These are phyloP conservation scores for Rhaphigaster nebulosa DNA, from an alignment of 2,888 invertebrate genomes.

Conservation along the genomic window DNA sequence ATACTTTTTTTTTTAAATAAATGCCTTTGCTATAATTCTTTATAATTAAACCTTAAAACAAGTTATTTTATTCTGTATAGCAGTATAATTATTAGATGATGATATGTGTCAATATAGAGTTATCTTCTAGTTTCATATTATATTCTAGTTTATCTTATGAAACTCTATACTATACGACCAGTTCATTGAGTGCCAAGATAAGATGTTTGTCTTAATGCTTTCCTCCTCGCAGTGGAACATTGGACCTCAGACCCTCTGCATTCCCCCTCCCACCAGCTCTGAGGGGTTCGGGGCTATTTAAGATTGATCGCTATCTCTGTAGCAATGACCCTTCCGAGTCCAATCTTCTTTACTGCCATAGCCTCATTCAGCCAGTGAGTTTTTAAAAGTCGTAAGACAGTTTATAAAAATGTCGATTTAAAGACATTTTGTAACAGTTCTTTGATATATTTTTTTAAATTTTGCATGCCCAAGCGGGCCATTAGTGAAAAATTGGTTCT, in stretches of 20 bases:
- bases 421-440: background rate
- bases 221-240: background rate
- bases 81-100: no score
- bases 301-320: constrained; percentile 5
- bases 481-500: no score
- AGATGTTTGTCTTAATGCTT: background rate
- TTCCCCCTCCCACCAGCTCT: background rate
- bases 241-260: background rate
- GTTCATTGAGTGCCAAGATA: background rate
- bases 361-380: background rate
- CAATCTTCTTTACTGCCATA: constrained; percentile 2
- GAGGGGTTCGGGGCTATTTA: background rate
- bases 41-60: no score
- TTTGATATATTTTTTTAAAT: no score
- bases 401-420: background rate
- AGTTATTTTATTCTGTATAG: no score
- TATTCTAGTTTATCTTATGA: no score
- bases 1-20: no score
- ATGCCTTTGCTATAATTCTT: no score
- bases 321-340: background rate
- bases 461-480: no score
- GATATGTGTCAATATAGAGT: no score
- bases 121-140: no score
- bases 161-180: background rate
- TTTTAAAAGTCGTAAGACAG: background rate